phyloP scores from a whole-genome alignment of 1,140 invertebrate species.

The Rhynchophorus ferrugineus region DNA sequence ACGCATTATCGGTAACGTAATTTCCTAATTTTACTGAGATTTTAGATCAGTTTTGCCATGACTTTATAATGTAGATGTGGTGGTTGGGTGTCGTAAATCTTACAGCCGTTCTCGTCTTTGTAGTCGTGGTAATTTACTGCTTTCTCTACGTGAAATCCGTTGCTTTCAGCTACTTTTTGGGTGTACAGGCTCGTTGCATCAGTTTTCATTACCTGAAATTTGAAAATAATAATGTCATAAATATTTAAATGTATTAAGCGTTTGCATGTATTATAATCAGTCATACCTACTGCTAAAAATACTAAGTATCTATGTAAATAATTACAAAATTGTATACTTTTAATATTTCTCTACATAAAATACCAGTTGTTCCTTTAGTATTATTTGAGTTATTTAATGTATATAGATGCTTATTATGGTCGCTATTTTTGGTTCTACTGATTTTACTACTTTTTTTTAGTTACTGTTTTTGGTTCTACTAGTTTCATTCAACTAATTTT shows the following conservation, averaged over 20 bases:
- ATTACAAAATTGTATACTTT: too few species aligned
- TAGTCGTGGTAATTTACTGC: constrained; percentile 61
- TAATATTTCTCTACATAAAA: too few species aligned
- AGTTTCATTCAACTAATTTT: too few species aligned
- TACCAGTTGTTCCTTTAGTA: too few species aligned
- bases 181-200: constrained; percentile 73
- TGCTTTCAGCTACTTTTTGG: constrained; percentile 60
- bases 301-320: too few species aligned
- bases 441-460: too few species aligned
- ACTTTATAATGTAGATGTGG: constrained; percentile 59
- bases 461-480: too few species aligned
- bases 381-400: too few species aligned
- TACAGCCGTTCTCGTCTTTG: constrained; percentile 49
- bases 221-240: constrained; percentile 2
- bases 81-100: constrained; percentile 45
- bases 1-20: constrained; percentile 4
- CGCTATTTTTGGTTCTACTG: too few species aligned
- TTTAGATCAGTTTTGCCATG: constrained; percentile 44
- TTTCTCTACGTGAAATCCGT: constrained; percentile 55
- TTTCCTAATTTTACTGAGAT: too few species aligned
- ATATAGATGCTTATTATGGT: too few species aligned
- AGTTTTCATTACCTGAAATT: constrained; percentile 61
- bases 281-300: too few species aligned
- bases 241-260: neutral
- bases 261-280: neutral